Evolutionary conservation across 2,113 vertebrate genomes (phyloP).

Genomic region (Atlantisia rogersi): DNA sequence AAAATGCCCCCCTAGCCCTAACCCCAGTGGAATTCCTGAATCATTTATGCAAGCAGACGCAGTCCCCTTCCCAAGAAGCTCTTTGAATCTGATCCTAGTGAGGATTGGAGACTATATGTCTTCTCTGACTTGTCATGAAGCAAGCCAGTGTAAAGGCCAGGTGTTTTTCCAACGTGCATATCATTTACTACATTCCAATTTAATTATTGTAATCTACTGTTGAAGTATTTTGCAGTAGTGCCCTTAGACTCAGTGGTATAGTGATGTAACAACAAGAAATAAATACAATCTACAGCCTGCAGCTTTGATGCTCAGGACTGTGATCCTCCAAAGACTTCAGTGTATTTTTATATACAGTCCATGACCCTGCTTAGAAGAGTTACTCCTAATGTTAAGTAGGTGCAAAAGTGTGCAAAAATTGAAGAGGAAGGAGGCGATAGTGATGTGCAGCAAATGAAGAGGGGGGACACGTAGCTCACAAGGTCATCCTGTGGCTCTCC

Average conservation of each 20-base stretch:
- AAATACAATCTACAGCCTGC: not conserved
- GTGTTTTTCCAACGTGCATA: not conserved
- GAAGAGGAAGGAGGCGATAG: not conserved
- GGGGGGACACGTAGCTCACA: fast-evolving
- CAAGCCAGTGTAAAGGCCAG: not conserved
- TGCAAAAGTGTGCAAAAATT: not conserved
- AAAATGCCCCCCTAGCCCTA: not conserved
- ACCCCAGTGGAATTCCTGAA: not conserved
- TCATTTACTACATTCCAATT: not conserved
- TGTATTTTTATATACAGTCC: not conserved
- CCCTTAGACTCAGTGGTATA: not conserved
- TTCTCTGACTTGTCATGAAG: not conserved
- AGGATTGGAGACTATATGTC: not conserved
- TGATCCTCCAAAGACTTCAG: not conserved
- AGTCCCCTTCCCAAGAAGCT: not conserved
- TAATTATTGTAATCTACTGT: not conserved
- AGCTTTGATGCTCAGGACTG: not conserved
- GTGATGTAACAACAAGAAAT: not conserved
- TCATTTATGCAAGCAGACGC: not conserved
- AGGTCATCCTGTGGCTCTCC: not conserved
- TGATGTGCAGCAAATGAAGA: not conserved
- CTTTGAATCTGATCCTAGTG: not conserved
- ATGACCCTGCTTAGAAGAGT: not conserved
- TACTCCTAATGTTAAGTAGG: not conserved
- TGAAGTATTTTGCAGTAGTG: not conserved